phyloP scores from a whole-genome alignment of 2,797 vertebrate genomes.

The Neostethus bicornis region DNA sequence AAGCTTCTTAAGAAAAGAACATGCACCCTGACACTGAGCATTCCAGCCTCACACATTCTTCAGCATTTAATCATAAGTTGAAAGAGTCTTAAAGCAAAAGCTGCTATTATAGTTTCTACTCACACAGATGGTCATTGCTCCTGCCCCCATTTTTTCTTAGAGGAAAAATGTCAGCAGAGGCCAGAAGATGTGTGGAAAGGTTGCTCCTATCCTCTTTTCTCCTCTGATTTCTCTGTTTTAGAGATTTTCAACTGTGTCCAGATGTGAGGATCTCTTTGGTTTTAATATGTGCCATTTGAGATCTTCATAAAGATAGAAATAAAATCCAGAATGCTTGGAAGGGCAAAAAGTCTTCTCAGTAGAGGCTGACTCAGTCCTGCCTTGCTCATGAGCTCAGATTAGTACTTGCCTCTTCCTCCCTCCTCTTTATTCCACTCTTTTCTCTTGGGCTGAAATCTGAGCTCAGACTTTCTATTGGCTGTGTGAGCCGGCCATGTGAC shows the following conservation, averaged over 20 bases:
- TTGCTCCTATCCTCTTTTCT: constrained; percentile 51
- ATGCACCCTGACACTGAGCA: constrained; percentile 13
- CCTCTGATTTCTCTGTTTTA: constrained; percentile 51
- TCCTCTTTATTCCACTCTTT: constrained; percentile 57
- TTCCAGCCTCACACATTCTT: constrained; percentile 29
- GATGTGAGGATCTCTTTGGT: constrained; percentile 19
- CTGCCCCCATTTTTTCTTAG: constrained; percentile 87
- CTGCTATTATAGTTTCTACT: constrained; percentile 76
- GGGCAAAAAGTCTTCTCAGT: constrained; percentile 24
- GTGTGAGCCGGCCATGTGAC: constrained; percentile 76
- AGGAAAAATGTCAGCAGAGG: constrained; percentile 68
- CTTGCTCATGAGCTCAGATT: constrained; percentile 55
- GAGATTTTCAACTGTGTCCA: constrained; percentile 37
- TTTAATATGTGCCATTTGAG: constrained; percentile 38
- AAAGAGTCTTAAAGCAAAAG: constrained; percentile 25
- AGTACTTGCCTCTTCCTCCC: constrained; percentile 63
- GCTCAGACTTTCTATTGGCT: constrained; percentile 73
- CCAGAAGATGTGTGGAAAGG: constrained; percentile 62
- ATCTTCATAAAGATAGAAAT: constrained; percentile 14
- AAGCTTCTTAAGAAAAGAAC: constrained; percentile 16
- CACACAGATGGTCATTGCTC: constrained; percentile 91
- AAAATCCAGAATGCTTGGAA: constrained; percentile 27
- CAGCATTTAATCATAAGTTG: constrained; percentile 41
- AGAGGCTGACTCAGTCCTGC: constrained; percentile 25
- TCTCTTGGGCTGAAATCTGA: constrained; percentile 82